Evolutionary conservation across 1,140 invertebrate genomes (phyloP).

Genomic region (Drosophila albomicans): DNA sequence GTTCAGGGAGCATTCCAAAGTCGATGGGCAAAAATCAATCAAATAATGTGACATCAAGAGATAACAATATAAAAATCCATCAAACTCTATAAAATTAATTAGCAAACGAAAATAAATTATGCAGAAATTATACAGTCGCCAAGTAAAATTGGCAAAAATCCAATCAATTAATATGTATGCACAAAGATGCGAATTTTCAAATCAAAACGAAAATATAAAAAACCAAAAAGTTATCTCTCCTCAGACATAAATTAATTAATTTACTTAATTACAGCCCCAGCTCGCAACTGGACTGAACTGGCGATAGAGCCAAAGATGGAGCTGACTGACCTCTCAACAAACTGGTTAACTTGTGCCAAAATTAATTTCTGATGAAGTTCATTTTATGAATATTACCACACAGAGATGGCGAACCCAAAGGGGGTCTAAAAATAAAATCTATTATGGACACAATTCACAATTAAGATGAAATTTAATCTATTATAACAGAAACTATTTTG

Average conservation of each 20-base stretch:
- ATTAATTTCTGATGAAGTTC: constrained; percentile 33
- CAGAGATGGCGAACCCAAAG: constrained; percentile 14
- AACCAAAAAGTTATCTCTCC: constrained; percentile 23
- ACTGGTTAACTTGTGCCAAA: constrained; percentile 74
- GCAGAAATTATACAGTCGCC: constrained; percentile 63
- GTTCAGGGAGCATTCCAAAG: constrained; percentile 27
- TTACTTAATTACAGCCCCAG: constrained; percentile 73
- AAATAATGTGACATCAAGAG: constrained; percentile 52
- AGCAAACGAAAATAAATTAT: constrained; percentile 60
- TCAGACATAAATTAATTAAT: constrained; percentile 68
- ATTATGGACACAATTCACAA: too few relatives aligned
- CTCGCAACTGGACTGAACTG: constrained; percentile 24
- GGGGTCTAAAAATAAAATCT: background rate
- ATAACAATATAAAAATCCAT: constrained; percentile 61
- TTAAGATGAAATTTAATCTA: too few relatives aligned
- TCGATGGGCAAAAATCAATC: constrained; percentile 54
- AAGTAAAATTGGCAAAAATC: constrained; percentile 48
- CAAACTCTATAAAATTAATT: constrained; percentile 58
- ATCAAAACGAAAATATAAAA: constrained; percentile 11
- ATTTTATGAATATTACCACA: background rate
- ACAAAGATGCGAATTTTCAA: constrained; percentile 25
- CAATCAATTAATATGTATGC: constrained; percentile 34
- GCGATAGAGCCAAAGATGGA: constrained; percentile 13
- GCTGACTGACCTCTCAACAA: constrained; percentile 35
- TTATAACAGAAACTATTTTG: too few relatives aligned